A percentile compares a stretch with the other conserved stretches of the same genome.
Conservation (phyloP, 2,797 vertebrate genomes). For the Pseudocheirus occidentalis region DNA sequence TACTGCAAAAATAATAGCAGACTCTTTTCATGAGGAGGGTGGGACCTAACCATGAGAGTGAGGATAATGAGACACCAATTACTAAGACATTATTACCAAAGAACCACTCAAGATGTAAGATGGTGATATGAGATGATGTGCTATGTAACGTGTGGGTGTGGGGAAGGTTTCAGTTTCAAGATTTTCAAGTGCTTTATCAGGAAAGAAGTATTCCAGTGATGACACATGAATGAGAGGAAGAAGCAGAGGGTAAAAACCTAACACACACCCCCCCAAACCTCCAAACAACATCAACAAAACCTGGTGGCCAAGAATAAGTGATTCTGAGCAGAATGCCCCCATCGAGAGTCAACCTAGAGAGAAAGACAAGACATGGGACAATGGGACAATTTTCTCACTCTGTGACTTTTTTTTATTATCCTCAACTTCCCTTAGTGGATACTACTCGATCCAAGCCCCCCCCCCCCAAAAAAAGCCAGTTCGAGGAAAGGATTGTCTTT, state of each 20-base stretch:
- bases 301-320: slow-evolving; percentile 13
- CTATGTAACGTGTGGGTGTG: slow-evolving; percentile 56
- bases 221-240: slow-evolving; percentile 1
- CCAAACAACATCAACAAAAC: slow-evolving; percentile 39
- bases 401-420: background rate
- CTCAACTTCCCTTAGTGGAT: slow-evolving; percentile 22
- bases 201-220: slow-evolving; percentile 16
- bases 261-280: background rate
- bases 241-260: slow-evolving; percentile 43
- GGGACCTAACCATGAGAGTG: slow-evolving; percentile 48
- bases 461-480: background rate
- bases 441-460: background rate
- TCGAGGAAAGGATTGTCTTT: slow-evolving; percentile 45
- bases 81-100: slow-evolving; percentile 68
- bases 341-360: background rate
- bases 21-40: slow-evolving; percentile 62
- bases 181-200: slow-evolving; percentile 64
- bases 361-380: slow-evolving; percentile 18
- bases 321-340: background rate
- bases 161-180: slow-evolving; percentile 55
- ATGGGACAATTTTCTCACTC: slow-evolving; percentile 2
- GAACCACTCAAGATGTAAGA: slow-evolving; percentile 34
- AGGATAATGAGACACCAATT: slow-evolving; percentile 66
- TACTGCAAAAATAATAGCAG: slow-evolving; percentile 65
- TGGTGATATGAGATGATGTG: slow-evolving; percentile 33